These are phyloP conservation scores for Odiellus spinosus DNA, from an alignment of 2,888 invertebrate species.

Conservation along the genomic window DNA sequence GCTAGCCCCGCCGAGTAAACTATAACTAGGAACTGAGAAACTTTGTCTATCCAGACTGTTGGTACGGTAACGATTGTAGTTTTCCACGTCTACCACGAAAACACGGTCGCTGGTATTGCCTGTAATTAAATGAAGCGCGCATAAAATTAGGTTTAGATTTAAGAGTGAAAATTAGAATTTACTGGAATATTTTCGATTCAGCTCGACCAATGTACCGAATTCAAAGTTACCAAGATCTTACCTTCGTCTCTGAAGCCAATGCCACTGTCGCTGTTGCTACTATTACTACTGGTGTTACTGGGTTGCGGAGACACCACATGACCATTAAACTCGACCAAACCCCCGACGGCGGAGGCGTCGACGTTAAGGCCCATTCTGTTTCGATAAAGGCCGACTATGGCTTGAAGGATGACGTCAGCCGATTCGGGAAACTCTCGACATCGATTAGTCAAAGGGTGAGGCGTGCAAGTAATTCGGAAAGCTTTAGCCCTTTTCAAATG, in stretches of 20 bases:
- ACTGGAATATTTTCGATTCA: too few relatives aligned
- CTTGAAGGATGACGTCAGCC: slow-evolving; percentile 45
- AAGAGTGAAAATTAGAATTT: too few relatives aligned
- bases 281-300: slow-evolving; percentile 46
- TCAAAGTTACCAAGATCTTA: slow-evolving; percentile 8
- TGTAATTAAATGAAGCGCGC: slow-evolving; percentile 1
- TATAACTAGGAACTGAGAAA: slow-evolving; percentile 10
- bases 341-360: slow-evolving; percentile 15
- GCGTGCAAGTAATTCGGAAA: slow-evolving; percentile 70
- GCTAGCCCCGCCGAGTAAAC: slow-evolving; percentile 10
- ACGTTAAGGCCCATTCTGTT: slow-evolving; percentile 13
- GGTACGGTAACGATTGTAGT: slow-evolving; percentile 18
- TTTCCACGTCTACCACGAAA: slow-evolving; percentile 25
- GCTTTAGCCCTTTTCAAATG: slow-evolving; percentile 63
- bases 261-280: slow-evolving; percentile 86
- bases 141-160: background rate
- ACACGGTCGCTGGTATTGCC: slow-evolving; percentile 24
- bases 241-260: slow-evolving; percentile 80
- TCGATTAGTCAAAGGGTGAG: slow-evolving; percentile 31
- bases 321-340: slow-evolving; percentile 34
- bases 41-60: slow-evolving; percentile 17
- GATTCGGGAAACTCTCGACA: slow-evolving; percentile 82
- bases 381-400: slow-evolving; percentile 40
- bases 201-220: too few relatives aligned
- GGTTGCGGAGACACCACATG: slow-evolving; percentile 60